Percentiles rank a stretch among this genome's conserved stretches.
Conservation (phyloP, 2,888 invertebrate genomes). For the Boloria euphrosyne region DNA sequence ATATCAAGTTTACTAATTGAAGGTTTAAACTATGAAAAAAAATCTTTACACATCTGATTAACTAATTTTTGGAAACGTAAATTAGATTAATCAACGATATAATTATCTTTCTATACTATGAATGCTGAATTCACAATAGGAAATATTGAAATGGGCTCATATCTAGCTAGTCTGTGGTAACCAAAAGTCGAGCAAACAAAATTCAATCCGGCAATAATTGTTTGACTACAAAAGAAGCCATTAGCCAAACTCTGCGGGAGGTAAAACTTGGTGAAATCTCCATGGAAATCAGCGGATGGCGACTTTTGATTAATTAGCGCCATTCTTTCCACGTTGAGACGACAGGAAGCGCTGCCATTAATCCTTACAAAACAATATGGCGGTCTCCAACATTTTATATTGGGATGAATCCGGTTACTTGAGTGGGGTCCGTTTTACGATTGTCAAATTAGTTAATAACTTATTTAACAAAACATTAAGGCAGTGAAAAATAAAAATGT, state of each 20-base stretch:
- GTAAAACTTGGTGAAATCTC: slow-evolving; percentile 63
- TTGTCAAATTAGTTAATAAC: slow-evolving; percentile 5
- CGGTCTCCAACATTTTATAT: slow-evolving; percentile 57
- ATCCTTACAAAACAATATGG: slow-evolving; percentile 73
- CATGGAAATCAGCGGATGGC: slow-evolving; percentile 77
- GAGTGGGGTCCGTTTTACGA: slow-evolving; percentile 37
- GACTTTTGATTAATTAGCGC: slow-evolving; percentile 80
- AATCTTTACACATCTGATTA: too few relatives aligned
- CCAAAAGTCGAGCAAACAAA: slow-evolving; percentile 62
- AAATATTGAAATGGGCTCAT: background rate
- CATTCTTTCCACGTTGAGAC: slow-evolving; percentile 73
- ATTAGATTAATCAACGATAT: too few relatives aligned
- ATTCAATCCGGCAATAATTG: slow-evolving; percentile 67
- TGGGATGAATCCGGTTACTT: slow-evolving; percentile 60
- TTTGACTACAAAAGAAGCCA: slow-evolving; percentile 69
- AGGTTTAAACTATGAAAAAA: too few relatives aligned
- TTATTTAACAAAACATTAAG: background rate
- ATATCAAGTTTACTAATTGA: too few relatives aligned
- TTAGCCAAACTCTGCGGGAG: slow-evolving; percentile 69
- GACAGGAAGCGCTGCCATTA: slow-evolving; percentile 66
- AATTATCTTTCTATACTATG: too few relatives aligned
- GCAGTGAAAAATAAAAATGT: too few relatives aligned
- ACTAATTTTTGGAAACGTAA: too few relatives aligned
- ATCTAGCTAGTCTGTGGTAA: slow-evolving; percentile 34
- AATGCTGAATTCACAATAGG: too few relatives aligned